Percentiles rank a stretch among this genome's conserved stretches.
Conservation (phyloP, 2,888 invertebrate species). For the Cheilosia scutellata region DNA sequence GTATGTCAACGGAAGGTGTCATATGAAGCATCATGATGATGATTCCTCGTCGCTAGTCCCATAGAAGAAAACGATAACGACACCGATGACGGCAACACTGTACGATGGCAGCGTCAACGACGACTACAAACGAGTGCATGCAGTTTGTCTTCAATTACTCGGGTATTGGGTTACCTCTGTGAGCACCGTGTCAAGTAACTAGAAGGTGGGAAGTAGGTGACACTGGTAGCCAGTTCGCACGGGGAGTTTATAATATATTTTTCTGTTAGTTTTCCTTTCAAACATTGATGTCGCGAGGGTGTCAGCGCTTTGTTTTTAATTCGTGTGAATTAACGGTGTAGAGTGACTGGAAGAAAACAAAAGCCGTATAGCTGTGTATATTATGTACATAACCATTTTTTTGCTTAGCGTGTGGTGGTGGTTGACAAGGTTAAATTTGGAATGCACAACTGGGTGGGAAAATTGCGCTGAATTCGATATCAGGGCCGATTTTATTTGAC, state of each 20-base stretch:
- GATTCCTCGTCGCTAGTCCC: constrained; percentile 47
- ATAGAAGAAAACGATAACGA: constrained; percentile 33
- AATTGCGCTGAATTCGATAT: constrained; percentile 45
- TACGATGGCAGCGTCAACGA: constrained; percentile 32
- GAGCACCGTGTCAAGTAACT: constrained; percentile 73
- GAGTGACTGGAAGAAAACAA: constrained; percentile 52
- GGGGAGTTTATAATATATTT: constrained; percentile 44
- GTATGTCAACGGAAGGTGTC: constrained; percentile 73
- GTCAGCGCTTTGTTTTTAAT: constrained; percentile 69
- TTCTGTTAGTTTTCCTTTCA: constrained; percentile 10
- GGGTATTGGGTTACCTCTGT: constrained; percentile 69
- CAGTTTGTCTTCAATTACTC: constrained; percentile 75
- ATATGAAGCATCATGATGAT: constrained; percentile 69
- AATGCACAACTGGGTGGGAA: constrained; percentile 24
- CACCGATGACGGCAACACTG: constrained; percentile 33
- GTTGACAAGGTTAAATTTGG: constrained; percentile 12
- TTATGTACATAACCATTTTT: too few species aligned
- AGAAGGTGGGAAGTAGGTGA: constrained; percentile 73
- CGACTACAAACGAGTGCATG: constrained; percentile 63
- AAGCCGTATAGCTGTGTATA: constrained; percentile 12
- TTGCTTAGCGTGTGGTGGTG: too few species aligned
- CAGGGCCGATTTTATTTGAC: constrained; percentile 25
- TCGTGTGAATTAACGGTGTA: constrained; percentile 69
- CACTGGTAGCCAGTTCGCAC: constrained; percentile 59
- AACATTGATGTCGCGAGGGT: constrained; percentile 54